Percentiles rank a stretch among this genome's conserved stretches.
These are phyloP conservation scores for Lophius piscatorius DNA, from an alignment of 2,113 vertebrate species.

Conservation along the genomic window DNA sequence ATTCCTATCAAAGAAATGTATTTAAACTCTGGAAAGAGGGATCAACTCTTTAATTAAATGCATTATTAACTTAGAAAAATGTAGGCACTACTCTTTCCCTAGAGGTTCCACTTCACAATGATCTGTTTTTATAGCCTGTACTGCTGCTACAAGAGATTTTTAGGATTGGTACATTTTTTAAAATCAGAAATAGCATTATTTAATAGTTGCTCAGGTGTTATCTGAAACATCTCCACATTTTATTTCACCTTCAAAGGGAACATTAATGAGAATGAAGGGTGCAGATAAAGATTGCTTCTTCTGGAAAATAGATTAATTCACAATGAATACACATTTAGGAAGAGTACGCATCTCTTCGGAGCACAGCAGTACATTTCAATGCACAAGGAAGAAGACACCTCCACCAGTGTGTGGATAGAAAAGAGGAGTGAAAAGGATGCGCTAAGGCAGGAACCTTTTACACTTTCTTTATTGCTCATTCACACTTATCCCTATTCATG, in stretches of 20 bases:
- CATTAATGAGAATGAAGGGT: neutral
- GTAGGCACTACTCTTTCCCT: neutral
- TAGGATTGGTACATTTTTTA: no score
- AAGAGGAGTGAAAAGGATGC: constrained; percentile 10
- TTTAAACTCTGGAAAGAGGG: neutral
- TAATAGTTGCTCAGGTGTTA: neutral
- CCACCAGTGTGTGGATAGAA: constrained; percentile 19
- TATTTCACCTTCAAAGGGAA: neutral
- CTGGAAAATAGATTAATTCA: constrained; percentile 35
- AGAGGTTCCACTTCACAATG: neutral
- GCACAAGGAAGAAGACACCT: constrained; percentile 11
- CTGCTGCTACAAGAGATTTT: neutral
- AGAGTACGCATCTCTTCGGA: constrained; percentile 16
- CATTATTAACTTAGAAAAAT: constrained; percentile 1
- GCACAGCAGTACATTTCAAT: constrained; percentile 10
- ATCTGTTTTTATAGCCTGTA: neutral
- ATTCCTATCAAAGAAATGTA: neutral
- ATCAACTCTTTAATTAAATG: neutral
- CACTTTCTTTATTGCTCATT: constrained; percentile 12
- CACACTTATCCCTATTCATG: constrained; percentile 32
- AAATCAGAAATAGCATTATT: neutral
- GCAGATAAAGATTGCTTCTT: constrained; percentile 25
- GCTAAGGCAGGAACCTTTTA: constrained; percentile 25
- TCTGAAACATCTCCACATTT: neutral
- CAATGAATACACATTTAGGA: constrained; percentile 34